Percentiles rank a stretch among this genome's conserved stretches.
phyloP scores from a whole-genome alignment of 2,888 invertebrate genomes.

The Galerucella nymphaeae region DNA sequence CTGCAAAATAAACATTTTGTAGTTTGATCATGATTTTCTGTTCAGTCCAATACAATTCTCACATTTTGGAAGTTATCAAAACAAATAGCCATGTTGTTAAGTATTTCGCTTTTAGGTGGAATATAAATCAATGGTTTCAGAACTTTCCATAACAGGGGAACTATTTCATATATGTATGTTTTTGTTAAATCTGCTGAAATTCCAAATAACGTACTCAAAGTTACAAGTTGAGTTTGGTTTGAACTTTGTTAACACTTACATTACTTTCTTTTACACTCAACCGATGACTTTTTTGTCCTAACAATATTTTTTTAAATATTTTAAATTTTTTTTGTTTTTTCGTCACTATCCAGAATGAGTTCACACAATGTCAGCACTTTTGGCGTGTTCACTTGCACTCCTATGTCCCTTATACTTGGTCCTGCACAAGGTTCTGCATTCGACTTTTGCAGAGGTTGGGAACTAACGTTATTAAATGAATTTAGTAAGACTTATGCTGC shows the following conservation, averaged over 20 bases:
- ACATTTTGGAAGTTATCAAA: slow-evolving; percentile 25
- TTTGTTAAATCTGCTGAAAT: slow-evolving; percentile 12
- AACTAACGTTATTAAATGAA: not conserved
- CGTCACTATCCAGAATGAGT: not conserved
- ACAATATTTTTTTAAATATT: not conserved
- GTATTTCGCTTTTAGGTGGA: no score
- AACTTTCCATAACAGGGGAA: not conserved
- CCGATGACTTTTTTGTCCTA: slow-evolving; percentile 1
- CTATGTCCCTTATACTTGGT: slow-evolving; percentile 11
- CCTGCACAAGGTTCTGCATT: not conserved
- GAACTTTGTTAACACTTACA: no score
- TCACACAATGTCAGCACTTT: not conserved
- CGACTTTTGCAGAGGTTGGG: no score
- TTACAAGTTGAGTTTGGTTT: slow-evolving; percentile 19
- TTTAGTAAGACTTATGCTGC: not conserved
- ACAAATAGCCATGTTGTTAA: no score
- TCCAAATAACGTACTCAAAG: slow-evolving; percentile 14
- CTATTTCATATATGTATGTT: slow-evolving; percentile 12
- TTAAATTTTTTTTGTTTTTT: not conserved
- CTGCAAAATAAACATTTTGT: slow-evolving; percentile 17
- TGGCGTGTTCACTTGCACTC: slow-evolving; percentile 13
- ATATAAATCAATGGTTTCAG: no score
- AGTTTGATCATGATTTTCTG: slow-evolving; percentile 21
- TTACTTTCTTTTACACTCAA: slow-evolving; percentile 14
- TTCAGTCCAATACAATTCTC: slow-evolving; percentile 20